These are phyloP conservation scores for Montifringilla adamsi DNA, from an alignment of 2,113 vertebrate species.

Conservation along the genomic window DNA sequence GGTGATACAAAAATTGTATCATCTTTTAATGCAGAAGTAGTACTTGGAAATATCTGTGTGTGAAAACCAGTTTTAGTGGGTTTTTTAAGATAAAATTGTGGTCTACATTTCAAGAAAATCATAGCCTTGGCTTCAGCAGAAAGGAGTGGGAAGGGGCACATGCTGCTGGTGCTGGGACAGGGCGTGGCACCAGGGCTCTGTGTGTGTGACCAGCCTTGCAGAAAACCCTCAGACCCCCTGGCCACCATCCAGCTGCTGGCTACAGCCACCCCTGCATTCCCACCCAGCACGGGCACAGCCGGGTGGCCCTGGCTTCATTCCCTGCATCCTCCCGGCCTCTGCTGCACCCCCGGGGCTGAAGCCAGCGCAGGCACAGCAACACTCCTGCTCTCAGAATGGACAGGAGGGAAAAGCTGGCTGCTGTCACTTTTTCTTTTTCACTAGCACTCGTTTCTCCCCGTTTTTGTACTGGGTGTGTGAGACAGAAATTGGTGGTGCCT, in stretches of 20 bases:
- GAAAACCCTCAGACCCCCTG: background rate
- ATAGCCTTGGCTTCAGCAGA: background rate
- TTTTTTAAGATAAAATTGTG: background rate
- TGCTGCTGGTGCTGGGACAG: background rate
- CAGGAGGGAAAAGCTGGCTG: background rate
- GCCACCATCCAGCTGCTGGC: background rate
- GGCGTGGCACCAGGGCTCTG: background rate
- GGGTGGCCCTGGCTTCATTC: background rate
- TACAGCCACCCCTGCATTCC: background rate
- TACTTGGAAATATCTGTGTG: background rate
- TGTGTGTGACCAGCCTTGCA: background rate
- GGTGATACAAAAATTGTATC: too few relatives aligned
- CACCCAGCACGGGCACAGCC: rapidly evolving
- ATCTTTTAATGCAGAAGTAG: background rate
- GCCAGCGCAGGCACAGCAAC: background rate
- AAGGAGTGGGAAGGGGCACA: background rate
- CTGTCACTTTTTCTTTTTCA: background rate
- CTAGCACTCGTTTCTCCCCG: background rate
- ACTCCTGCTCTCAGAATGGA: background rate
- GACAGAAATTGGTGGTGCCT: background rate
- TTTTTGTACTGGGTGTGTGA: background rate
- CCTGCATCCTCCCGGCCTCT: background rate
- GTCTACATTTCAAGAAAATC: background rate
- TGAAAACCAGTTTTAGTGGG: background rate
- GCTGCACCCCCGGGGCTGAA: background rate